Conservation (phyloP, 2,113 vertebrate species). For the Pogona vitticeps region DNA sequence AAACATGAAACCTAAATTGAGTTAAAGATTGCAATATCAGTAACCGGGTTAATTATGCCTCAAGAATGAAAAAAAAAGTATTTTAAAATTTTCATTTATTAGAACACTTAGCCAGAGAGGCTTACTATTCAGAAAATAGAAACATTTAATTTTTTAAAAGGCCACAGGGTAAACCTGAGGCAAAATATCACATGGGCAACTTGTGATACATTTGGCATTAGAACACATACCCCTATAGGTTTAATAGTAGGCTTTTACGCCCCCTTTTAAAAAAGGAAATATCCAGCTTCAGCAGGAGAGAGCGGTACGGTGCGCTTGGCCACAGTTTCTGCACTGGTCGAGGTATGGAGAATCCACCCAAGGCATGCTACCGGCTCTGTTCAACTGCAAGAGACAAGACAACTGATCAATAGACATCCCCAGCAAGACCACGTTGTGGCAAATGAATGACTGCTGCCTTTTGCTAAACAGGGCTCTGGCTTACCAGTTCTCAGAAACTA, state of each 20-base stretch:
- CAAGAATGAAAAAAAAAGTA: background rate
- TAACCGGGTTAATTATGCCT: background rate
- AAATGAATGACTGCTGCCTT: background rate
- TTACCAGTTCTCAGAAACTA: background rate
- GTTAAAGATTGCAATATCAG: background rate
- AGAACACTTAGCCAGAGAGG: background rate
- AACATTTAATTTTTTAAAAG: conserved; percentile 21
- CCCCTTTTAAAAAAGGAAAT: background rate
- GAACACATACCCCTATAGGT: background rate
- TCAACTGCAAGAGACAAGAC: conserved; percentile 19
- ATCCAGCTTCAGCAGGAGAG: background rate
- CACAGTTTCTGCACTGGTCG: background rate
- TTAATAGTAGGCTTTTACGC: background rate
- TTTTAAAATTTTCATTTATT: conserved; percentile 24
- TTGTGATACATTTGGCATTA: background rate
- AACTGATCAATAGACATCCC: background rate
- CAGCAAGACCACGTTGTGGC: background rate
- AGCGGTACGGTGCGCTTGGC: background rate
- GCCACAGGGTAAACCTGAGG: background rate
- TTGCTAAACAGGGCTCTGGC: background rate
- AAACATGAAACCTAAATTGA: background rate
- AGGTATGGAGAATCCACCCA: background rate
- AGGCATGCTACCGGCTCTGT: conserved; percentile 22
- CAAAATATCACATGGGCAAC: conserved; percentile 18
- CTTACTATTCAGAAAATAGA: conserved; percentile 30